A percentile compares a stretch with the other conserved stretches of the same genome.
Conservation (phyloP, 2,113 vertebrate species). For the Oncorhynchus masou region DNA sequence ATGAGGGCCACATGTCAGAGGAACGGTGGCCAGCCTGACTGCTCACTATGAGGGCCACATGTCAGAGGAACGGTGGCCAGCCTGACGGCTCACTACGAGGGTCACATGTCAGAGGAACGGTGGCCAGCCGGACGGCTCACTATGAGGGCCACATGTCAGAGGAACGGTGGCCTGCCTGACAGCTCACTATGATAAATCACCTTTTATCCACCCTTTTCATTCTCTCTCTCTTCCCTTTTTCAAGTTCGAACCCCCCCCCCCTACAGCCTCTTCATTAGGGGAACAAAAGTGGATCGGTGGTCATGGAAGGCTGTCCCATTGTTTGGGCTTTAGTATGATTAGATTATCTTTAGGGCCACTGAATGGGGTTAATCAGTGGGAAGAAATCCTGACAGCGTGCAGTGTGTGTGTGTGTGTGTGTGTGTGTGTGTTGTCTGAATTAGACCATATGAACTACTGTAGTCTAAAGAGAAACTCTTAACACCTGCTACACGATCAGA, state of each 20-base stretch:
- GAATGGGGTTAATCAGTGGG: conserved; percentile 75
- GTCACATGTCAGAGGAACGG: too few relatives aligned
- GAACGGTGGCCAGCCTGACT: too few relatives aligned
- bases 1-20: too few relatives aligned
- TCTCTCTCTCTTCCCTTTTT: conserved; percentile 33
- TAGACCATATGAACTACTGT: background rate
- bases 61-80: too few relatives aligned
- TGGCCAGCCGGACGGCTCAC: too few relatives aligned
- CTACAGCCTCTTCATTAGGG: conserved; percentile 62
- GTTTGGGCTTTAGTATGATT: conserved; percentile 75
- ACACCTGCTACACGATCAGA: conserved; percentile 4
- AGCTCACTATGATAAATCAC: conserved; percentile 52
- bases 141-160: background rate
- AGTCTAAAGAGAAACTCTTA: too few relatives aligned
- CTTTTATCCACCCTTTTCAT: conserved; percentile 42
- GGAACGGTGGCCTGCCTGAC: conserved; percentile 22
- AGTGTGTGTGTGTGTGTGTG: background rate
- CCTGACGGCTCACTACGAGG: too few relatives aligned
- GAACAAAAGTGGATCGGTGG: conserved; percentile 59
- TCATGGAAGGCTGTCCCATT: conserved; percentile 62
- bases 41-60: too few relatives aligned
- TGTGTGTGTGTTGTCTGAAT: background rate
- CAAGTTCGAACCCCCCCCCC: conserved; percentile 56
- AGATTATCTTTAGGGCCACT: conserved; percentile 74
- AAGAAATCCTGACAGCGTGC: conserved; percentile 71